Base-by-base conservation (phyloP, 2,888 invertebrate genomes). In the Caenorhabditis sp. region DNA sequence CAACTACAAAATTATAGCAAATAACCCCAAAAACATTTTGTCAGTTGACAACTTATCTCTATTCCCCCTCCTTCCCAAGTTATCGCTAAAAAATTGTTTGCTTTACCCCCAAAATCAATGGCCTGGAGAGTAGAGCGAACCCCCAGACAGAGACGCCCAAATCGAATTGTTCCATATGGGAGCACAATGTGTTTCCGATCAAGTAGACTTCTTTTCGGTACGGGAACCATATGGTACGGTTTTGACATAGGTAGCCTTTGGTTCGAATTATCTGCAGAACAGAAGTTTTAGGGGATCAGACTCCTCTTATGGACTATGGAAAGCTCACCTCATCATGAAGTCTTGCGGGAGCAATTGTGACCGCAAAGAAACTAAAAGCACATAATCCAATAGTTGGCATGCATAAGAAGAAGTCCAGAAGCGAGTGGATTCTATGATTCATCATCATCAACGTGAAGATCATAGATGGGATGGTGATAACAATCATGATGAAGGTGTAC, bases 201-300 rank as follows among this genome's bases (percentile, higher is more conserved):
- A 84, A 71, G 35, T 88, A 87, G 2, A 87, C 85, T 28, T 87
- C 81, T 72, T 80, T 71, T 35, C 85, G 77, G 50, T 85, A 86
- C 13, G 85, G 85, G 22, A 77, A 71, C 87, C 88, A 88, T 22
- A 88, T 84, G 18, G 69, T 68, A 2, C 76, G 67, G 64, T 88
- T 88, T 47, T 84, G 80, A 65, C 85, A 88, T 9, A 88, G 67
- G 26, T 72, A 82, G 11, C 83, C 82, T 62, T 85, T 86, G 1
- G 87, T 70, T 37, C 71, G 70, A 11, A 93, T 94, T 56, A 94
- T 93, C 93, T 94, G 92, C n/a, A n/a, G n/a, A n/a, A n/a, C n/a
- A n/a, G n/a, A n/a, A n/a, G n/a, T n/a, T n/a, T n/a, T n/a, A n/a
- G n/a, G n/a, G n/a, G n/a, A n/a, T n/a, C n/a, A n/a, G n/a, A n/a